Evolutionary conservation across 2,888 invertebrate species (phyloP), one percentile per base, ranked within the genome.

Genomic region (Chaitophorus viminalis): DNA sequence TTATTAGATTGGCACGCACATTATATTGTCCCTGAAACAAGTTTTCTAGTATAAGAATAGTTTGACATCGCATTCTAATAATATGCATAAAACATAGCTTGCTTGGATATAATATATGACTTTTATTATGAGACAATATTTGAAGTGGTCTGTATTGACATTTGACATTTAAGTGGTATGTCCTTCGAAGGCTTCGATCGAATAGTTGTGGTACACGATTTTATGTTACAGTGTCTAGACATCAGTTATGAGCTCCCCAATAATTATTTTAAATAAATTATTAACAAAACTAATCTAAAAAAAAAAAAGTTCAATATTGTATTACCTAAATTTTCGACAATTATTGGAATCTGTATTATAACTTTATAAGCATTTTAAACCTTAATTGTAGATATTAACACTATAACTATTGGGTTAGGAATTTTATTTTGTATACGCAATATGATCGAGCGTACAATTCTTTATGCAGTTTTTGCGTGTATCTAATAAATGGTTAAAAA

Each of bases 41-140:
- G 83, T 83, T 83, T 83, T 75, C 60, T 75, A n/a, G n/a, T 14
- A 39, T 36, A 46, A 39, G 54, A 75, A 75, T 60, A 60, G 75
- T 83, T 74, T 29, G 83, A n/a, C 83, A 75, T 74, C 21, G 74
- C 82, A n/a, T 74, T 75, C 60, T 83, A 83, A 83, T 75, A 39
- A 29, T 75, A 74, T 83, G 75, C 74, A 83, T 39, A 60, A 75
- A 54, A 60, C 25, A 36, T 75, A 60, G 72, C 60, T n/a, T 29
- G 54, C 54, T 83, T 60, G 60, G 14, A 74, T n/a, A n/a, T n/a
- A 74, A 75, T 29, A 36, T 29, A n/a, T 39, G 39, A 83, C 60
- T 83, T 83, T 83, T 60, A 83, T 83, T 36, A 25, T 29, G 54
- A 29, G 74, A 83, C 83, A 83, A 39, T 83, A 60, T 74, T 75